Base-by-base conservation (phyloP, 2,888 invertebrate species). In the Tenthredo amoena region DNA sequence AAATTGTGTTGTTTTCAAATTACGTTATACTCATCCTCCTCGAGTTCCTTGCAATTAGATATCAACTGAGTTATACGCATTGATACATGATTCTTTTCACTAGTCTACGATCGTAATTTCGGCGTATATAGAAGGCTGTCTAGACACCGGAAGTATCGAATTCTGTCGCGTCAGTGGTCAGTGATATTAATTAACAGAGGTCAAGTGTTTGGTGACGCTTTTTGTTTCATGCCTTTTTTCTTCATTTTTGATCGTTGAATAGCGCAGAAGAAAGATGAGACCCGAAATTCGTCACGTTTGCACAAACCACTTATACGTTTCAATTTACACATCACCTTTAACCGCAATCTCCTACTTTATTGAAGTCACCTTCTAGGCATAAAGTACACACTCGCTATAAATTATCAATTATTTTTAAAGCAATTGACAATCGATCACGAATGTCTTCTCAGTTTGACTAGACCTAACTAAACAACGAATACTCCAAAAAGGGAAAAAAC, bases 101-200 rank as follows among this genome's bases (percentile, higher is more conserved):
- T 3, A 15, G 47, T 12, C 12, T 47, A 47, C 47, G 47, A 47
- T 47, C 47, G 15, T 3, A 47, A 12, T 47, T 47, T 47, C 47
- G 12, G 4, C 47, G 15, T 47, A 47, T 15, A 26, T 26, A 26
- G 21, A 9, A 3, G 62, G 26, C 21, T 31, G 26, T 9, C 2
- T 21, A 31, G 10, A 62, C 18, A 31, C 68, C 31, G 31, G 62
- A 68, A 15, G 68, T 68, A 68, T 68, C 34, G 34, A 68, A 68
- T 34, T 68, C 68, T 15, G 68, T 34, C 68, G 68, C 68, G 68
- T 68, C 68, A 68, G 34, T 68, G 68, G 68, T 68, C 68, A 68
- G 34, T 68, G 1, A 68, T 68, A 68, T 68, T 34, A 68, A 68
- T 34, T 68, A 68, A 68, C 34, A 12, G 34, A 68, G 68, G 34